Evolutionary conservation across 2,888 invertebrate genomes (phyloP), one percentile per base, ranked within the genome.

Genomic region (Agonopterix heracliana): DNA sequence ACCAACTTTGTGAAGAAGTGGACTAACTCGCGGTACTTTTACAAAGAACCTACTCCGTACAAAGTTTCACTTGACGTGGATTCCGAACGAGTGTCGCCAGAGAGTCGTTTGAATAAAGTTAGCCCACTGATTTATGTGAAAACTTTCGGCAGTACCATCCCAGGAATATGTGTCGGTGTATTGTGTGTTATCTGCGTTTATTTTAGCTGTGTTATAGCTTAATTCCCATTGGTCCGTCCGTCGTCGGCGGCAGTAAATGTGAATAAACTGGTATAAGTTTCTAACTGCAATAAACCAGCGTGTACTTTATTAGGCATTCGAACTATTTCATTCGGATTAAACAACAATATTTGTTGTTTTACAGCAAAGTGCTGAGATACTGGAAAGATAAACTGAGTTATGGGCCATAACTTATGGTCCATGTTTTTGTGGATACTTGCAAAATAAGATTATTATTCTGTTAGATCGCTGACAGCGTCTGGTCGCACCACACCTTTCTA

Each of bases 41-140:
- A 68, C 74, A 70, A 79, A 80, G 78, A 78, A 78, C 71, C 69
- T 61, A 73, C 74, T 71, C 65, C 60, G 59, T 66, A 67, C 65
- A 70, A 83, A 85, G 78, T 85, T 83, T 74, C 67, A 65, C 74
- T 75, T 76, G 78, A 82, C 74, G 82, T 71, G 72, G 72, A 81
- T 76, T 77, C 74, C 78, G 74, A 84, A 85, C 84, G 79, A 81
- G 76, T 84, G 84, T 86, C 83, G 78, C 84, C 71, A 71, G 84
- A 85, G 85, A 85, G 84, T 84, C 84, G 83, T 85, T 86, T 84
- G 84, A 85, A 85, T 86, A 86, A 86, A 87, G 83, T 86, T 86
- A 81, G 77, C 64, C 69, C 64, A 69, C 81, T 86, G 86, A 85
- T 87, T 86, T 85, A 87, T 86, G 84, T 78, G 71, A 60, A 82